phyloP scores from a whole-genome alignment of 2,113 vertebrate species.

The Cephalopterus ornatus region DNA sequence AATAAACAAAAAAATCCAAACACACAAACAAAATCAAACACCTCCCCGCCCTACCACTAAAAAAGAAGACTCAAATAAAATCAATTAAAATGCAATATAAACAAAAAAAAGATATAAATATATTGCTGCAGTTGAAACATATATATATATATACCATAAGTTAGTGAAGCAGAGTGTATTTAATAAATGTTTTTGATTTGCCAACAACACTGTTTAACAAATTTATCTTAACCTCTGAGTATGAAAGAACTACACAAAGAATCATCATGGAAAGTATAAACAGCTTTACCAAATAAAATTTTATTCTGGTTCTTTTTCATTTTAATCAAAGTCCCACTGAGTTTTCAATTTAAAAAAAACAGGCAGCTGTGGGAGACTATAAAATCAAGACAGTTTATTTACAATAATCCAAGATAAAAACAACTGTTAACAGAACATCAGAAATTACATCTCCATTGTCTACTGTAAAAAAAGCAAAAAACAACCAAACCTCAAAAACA shows the following conservation, averaged over 20 bases:
- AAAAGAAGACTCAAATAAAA: background rate
- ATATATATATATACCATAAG: background rate
- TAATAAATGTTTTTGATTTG: background rate
- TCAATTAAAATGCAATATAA: background rate
- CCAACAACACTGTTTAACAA: background rate
- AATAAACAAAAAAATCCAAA: background rate
- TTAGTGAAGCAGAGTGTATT: background rate
- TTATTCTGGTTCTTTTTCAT: background rate
- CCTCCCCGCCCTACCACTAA: fast-evolving
- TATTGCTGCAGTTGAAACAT: background rate
- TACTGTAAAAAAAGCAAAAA: background rate
- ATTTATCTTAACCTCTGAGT: background rate
- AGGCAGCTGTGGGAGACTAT: background rate
- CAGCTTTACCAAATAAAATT: background rate
- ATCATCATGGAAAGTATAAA: background rate
- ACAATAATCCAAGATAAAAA: background rate
- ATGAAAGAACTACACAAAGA: background rate
- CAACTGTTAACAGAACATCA: background rate
- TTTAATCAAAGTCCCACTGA: background rate
- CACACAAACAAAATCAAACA: background rate
- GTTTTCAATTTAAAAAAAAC: background rate
- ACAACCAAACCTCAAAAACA: background rate
- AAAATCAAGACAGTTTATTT: background rate
- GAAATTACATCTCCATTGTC: background rate
- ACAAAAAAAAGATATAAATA: background rate